phyloP scores from a whole-genome alignment of 2,797 vertebrate species.

The Molossus molossus region DNA sequence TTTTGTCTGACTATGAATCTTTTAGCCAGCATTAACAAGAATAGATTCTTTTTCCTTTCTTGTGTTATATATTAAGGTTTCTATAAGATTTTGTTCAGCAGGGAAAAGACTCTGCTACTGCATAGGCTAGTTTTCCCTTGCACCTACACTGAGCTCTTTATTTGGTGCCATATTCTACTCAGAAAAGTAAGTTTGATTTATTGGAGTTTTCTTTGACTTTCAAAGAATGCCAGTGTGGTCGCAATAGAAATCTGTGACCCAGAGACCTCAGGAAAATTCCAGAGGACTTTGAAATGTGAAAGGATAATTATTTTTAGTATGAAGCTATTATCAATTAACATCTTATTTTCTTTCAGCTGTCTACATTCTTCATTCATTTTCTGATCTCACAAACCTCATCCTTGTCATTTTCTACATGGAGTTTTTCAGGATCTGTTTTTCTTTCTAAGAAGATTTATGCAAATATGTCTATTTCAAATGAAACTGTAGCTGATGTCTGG shows the following conservation, averaged over 20 bases:
- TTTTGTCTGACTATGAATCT: conserved; percentile 6
- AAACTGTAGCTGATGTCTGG: conserved; percentile 40
- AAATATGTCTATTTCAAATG: background rate
- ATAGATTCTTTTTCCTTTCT: background rate
- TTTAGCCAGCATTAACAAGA: background rate
- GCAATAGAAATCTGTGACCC: conserved; percentile 50
- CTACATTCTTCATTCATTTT: conserved; percentile 29
- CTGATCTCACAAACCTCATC: conserved; percentile 8
- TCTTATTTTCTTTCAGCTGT: background rate
- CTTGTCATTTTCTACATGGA: background rate
- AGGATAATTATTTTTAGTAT: conserved; percentile 32
- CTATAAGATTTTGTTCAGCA: conserved; percentile 8
- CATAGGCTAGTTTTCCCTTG: background rate
- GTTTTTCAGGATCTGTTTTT: background rate
- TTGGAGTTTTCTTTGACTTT: conserved; percentile 55
- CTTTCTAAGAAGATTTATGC: conserved; percentile 38
- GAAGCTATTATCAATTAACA: background rate
- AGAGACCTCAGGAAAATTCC: conserved; percentile 27
- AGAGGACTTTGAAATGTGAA: conserved; percentile 23
- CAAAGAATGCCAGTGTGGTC: conserved; percentile 13
- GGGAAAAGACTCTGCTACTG: background rate
- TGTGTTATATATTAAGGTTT: background rate
- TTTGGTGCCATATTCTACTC: background rate
- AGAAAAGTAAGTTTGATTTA: conserved; percentile 32
- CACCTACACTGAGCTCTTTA: background rate